Evolutionary conservation across 2,797 vertebrate genomes (phyloP), one percentile per base, ranked within the genome.

Genomic region (Craterocephalus amniculus): DNA sequence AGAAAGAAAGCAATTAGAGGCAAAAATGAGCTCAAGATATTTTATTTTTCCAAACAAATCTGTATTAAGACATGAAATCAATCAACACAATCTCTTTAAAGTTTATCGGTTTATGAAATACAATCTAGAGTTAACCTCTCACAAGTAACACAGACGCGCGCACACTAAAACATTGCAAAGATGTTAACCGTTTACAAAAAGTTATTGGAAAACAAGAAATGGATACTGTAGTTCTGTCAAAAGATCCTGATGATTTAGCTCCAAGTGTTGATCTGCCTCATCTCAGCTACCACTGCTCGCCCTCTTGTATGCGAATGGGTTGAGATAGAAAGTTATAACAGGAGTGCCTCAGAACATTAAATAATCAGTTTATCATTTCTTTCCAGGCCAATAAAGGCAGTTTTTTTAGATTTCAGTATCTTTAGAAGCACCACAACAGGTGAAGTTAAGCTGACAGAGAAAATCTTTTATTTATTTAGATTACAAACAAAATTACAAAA

Each of bases 41-140:
- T 93, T 54, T 92, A 92, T 93, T 92, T 93, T 92, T 92, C 92
- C 90, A 93, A 93, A 93, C 93, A 90, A 90, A 89, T 93, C 85
- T 89, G 92, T 91, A 92, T 93, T 92, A 94, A 92, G 91, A 95
- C 94, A 92, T 89, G 86, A 93, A 92, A 89, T 93, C 90, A 92
- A 92, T 92, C 90, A 93, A 91, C 91, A 94, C 88, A 93, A 92
- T 92, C 85, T 84, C 90, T 87, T 91, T 81, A 91, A 92, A 92
- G 86, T 89, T 90, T 88, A 88, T 91, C 87, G 87, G 84, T 89
- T 89, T 87, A 89, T 90, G 91, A 90, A 94, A 94, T 91, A 92
- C 92, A 92, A 90, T 91, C 89, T 80, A 79, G 82, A 91, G 87
- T 86, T 85, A 87, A 91, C 82, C 88, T 91, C 89, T 91, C 82